Percentiles rank a stretch among this genome's conserved stretches.
Evolutionary conservation across 2,113 vertebrate species (phyloP).

Genomic region (Xiphorhynchus elegans): DNA sequence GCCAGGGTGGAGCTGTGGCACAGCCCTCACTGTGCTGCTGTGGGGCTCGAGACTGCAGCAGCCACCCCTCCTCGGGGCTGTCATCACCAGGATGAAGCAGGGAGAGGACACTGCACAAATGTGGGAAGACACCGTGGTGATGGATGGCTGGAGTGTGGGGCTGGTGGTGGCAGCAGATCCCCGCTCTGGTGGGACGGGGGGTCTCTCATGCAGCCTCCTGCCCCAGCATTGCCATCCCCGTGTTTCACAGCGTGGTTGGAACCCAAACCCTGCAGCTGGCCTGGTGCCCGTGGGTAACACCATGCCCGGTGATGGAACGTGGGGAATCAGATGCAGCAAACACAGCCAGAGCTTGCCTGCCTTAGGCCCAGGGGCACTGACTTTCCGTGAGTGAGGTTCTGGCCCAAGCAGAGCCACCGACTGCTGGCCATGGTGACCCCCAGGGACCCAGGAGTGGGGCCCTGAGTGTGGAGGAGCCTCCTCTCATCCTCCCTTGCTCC

Average conservation of each 20-base stretch:
- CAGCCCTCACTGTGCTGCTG: neutral
- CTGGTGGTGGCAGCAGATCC: accelerated
- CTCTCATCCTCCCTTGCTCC: neutral
- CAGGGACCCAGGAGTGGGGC: neutral
- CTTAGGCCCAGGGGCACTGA: neutral
- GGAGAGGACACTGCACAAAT: neutral
- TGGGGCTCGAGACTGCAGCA: accelerated
- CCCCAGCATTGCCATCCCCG: neutral
- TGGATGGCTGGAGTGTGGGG: accelerated
- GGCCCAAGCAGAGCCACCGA: neutral
- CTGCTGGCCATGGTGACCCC: accelerated
- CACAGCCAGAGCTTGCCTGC: neutral
- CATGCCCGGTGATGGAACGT: accelerated
- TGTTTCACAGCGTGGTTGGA: accelerated
- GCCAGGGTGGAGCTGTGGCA: neutral
- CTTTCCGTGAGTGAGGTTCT: neutral
- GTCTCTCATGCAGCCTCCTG: neutral
- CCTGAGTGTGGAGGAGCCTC: neutral
- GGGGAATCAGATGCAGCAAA: neutral
- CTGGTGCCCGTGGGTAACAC: accelerated
- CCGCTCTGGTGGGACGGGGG: accelerated
- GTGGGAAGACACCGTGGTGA: accelerated
- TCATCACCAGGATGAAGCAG: accelerated
- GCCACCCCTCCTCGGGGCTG: neutral
- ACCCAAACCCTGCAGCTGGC: accelerated